Evolutionary conservation across 2,113 vertebrate species (phyloP).

Genomic region (Saiga tatarica): DNA sequence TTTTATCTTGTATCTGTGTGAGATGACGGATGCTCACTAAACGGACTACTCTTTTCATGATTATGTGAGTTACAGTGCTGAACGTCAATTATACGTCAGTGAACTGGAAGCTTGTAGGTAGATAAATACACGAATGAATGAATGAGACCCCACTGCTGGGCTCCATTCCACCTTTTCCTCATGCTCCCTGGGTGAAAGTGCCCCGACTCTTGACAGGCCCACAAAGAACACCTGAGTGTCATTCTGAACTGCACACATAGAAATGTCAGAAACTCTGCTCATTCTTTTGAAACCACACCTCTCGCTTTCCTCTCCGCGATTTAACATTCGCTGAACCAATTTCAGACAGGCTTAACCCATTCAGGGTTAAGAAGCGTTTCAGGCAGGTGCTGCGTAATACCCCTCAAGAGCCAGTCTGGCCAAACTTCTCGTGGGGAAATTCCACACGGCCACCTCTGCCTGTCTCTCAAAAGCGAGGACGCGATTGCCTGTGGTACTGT

Average conservation of each 20-base stretch:
- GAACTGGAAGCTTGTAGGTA: neutral
- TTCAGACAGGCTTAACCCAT: neutral
- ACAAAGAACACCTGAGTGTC: neutral
- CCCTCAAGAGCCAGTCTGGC: neutral
- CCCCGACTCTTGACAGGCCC: too few relatives aligned
- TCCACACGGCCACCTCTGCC: neutral
- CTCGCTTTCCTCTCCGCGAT: neutral
- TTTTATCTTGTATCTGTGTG: neutral
- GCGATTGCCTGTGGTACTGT: fast-evolving
- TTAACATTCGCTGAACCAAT: neutral
- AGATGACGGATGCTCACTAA: neutral
- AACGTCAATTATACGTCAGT: neutral
- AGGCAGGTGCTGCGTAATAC: neutral
- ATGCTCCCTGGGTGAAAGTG: neutral
- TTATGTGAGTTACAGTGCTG: neutral
- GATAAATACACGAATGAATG: neutral
- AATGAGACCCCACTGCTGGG: neutral
- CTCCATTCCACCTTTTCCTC: neutral
- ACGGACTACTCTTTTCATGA: neutral
- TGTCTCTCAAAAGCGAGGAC: neutral
- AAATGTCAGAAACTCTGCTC: neutral
- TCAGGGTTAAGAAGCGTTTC: neutral
- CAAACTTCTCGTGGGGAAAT: neutral
- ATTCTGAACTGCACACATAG: fast-evolving
- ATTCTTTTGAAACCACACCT: neutral